Base-by-base conservation (phyloP, 2,113 vertebrate species). In the Apteryx owenii region DNA sequence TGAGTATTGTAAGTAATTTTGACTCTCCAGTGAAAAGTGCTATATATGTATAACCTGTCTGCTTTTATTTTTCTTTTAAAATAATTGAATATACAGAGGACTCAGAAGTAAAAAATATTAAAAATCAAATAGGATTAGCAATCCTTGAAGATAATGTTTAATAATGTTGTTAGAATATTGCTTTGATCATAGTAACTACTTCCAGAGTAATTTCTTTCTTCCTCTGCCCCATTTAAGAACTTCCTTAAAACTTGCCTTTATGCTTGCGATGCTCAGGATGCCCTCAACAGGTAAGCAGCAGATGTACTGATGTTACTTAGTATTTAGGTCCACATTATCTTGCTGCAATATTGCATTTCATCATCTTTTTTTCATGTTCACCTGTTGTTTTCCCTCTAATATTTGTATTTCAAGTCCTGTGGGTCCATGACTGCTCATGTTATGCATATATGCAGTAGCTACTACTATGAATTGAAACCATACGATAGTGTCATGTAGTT, bases 361-460 rank as follows among this genome's bases (percentile, higher is more conserved):
- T 23, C 23, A 28, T 26, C n/a, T 60, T 48, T 84, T 38, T 81
- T 60, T 44, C 22, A 8, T 22, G 10, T 66, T 91, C 58, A 13
- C 21, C 29, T 91, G 29, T 44, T 71, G 7, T 96, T 90, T 83
- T n/a, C 82, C 31, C 70, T 95, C 81, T 68, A 42, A 20, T 48
- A 53, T 58, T 53, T 77, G 12, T 44, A n/a, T 80, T 95, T 86
- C 46, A 66, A 50, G 48, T 16, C 10, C 48, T 44, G 17, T 22
- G 50, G 10, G 19, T 85, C 65, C 84, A 83, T 58, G 77, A 40
- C 4, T 2, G 46, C 62, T 80, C 2, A 3, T 36, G 14, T 42
- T 82, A 64, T 0, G 0, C 20, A 40, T 31, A 12, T 5, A 29
- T 85, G 66, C 50, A 20, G 23, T 69, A 69, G 40, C 53, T 77